These are phyloP conservation scores for Drosophila bocqueti DNA, from an alignment of 1,140 invertebrate genomes.

Conservation along the genomic window DNA sequence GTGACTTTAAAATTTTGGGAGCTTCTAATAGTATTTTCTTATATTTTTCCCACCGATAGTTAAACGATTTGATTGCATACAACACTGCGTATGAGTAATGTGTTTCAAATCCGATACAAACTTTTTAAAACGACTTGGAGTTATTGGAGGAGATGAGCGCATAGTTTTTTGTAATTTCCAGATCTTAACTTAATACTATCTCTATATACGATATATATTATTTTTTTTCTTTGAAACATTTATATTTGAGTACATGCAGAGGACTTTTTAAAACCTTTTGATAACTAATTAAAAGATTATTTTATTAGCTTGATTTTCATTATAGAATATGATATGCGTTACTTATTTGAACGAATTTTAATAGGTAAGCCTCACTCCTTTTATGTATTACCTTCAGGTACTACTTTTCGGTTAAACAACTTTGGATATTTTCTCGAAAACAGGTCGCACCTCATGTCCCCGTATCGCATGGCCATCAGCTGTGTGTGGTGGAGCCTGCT, in stretches of 20 bases:
- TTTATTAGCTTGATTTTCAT: not conserved
- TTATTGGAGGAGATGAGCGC: not conserved
- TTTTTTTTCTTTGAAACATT: no score
- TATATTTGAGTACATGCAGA: not conserved
- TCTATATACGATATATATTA: not conserved
- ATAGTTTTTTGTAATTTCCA: not conserved
- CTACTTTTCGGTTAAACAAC: not conserved
- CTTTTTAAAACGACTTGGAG: not conserved
- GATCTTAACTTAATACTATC: not conserved
- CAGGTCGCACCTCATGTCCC: not conserved
- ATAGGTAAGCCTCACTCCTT: not conserved
- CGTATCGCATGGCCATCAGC: conserved; percentile 28
- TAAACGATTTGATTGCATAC: not conserved
- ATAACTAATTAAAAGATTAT: not conserved
- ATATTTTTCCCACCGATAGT: no score
- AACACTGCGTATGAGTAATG: not conserved
- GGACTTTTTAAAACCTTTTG: not conserved
- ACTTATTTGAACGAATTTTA: not conserved
- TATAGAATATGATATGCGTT: not conserved
- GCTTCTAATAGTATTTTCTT: no score
- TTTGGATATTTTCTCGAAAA: not conserved
- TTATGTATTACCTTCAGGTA: not conserved
- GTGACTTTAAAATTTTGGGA: no score
- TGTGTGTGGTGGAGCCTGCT: not conserved
- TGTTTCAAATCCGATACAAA: not conserved